These are phyloP conservation scores for Thecocarcelia acutangulata DNA, from an alignment of 2,888 invertebrate genomes.

Conservation along the genomic window DNA sequence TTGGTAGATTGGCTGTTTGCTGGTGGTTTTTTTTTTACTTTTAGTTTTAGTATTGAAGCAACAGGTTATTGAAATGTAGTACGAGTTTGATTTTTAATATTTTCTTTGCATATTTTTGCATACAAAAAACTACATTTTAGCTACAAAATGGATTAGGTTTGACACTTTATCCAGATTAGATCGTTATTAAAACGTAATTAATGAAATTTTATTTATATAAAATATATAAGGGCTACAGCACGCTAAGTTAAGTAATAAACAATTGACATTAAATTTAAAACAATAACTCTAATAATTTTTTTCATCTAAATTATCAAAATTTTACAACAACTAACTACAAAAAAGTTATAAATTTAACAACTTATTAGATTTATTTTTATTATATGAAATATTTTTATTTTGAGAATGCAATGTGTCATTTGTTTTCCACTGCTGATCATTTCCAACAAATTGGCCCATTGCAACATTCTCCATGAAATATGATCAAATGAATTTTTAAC, in stretches of 20 bases:
- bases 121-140: constrained; percentile 68
- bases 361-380: too few species aligned
- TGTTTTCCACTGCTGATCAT: constrained; percentile 17
- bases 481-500: constrained; percentile 9
- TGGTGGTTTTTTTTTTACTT: constrained; percentile 57
- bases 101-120: constrained; percentile 70
- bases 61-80: constrained; percentile 63
- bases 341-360: neutral
- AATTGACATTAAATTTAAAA: constrained; percentile 55
- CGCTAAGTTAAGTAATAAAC: constrained; percentile 65
- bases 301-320: constrained; percentile 10
- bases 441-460: constrained; percentile 33
- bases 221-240: constrained; percentile 66
- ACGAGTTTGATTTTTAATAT: constrained; percentile 29
- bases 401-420: constrained; percentile 12
- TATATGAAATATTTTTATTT: constrained; percentile 9
- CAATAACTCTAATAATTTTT: constrained; percentile 12
- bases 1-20: constrained; percentile 66
- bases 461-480: constrained; percentile 10
- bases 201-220: constrained; percentile 22
- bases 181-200: constrained; percentile 52
- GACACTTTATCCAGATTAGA: constrained; percentile 48
- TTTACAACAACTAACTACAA: constrained; percentile 66
- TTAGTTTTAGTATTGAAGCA: constrained; percentile 68
- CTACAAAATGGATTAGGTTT: constrained; percentile 62